phyloP scores from a whole-genome alignment of 2,113 vertebrate species.

The Oreochromis niloticus region DNA sequence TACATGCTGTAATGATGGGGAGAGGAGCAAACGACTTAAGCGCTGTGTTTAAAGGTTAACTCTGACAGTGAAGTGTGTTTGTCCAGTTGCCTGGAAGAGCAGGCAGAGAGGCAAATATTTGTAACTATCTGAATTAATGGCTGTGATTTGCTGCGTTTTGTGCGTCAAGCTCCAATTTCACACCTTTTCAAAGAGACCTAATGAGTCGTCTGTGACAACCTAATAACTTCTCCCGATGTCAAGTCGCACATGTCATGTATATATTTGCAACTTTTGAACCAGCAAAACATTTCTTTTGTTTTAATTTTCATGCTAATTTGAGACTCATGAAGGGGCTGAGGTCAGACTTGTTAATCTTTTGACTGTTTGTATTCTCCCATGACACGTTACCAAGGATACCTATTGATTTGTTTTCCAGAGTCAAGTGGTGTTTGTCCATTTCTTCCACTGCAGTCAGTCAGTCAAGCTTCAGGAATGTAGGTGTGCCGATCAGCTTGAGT shows the following conservation, averaged over 20 bases:
- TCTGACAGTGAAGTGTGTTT: conserved; percentile 29
- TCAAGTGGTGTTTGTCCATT: conserved; percentile 23
- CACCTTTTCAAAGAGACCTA: neutral
- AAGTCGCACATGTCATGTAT: neutral
- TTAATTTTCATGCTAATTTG: neutral
- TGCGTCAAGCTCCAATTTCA: neutral
- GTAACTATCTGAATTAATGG: conserved; percentile 27
- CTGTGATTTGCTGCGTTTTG: conserved; percentile 5
- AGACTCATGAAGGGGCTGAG: neutral
- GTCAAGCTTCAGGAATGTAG: conserved; percentile 71
- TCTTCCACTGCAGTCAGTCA: conserved; percentile 28
- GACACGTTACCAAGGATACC: conserved; percentile 45
- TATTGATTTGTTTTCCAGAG: neutral
- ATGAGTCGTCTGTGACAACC: neutral
- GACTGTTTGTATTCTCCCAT: conserved; percentile 45
- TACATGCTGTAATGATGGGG: conserved; percentile 47
- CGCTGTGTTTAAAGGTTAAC: conserved; percentile 48
- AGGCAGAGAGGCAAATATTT: conserved; percentile 24
- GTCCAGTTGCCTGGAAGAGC: conserved; percentile 37
- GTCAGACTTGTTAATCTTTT: neutral
- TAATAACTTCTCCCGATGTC: neutral
- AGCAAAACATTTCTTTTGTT: neutral
- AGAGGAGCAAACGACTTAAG: conserved; percentile 39
- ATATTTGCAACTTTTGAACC: conserved; percentile 1
- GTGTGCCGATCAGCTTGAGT: conserved; percentile 51